Base-by-base conservation (phyloP, 2,888 invertebrate genomes). In the Drosophila lutescens region DNA sequence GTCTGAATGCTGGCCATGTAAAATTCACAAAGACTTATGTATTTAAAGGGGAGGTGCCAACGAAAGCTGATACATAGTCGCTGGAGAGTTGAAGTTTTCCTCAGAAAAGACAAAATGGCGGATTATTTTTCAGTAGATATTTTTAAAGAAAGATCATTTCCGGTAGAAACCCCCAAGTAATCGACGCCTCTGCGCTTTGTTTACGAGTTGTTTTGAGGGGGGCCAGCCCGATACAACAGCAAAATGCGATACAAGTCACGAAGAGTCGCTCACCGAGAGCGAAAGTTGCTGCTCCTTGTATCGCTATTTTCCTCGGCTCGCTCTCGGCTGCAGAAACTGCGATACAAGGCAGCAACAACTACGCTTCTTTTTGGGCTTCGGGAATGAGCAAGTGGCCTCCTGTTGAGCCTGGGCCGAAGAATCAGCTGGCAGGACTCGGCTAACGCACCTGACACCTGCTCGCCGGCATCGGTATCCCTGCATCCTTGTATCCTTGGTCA, bases 121-220 rank as follows among this genome's bases (percentile, higher is more conserved):
- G 50, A 23, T 6, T 1, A 40, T 9, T 12, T 43, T 23, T 5
- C 3, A 75, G 76, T 30, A 43, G 7, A 47, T 9, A 30, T 13
- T 34, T 3, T 9, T 6, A 5, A n/a, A 9, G 4, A 17, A 50
- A 44, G 41, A 63, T 73, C 56, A 41, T 46, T 59, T 34, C 10
- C 32, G 12, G 17, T 49, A 6, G 3, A 41, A 26, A 49, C 62
- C 79, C 89, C 74, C 43, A 15, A n/a, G 12, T 8, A 51, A 51
- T 54, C 74, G 79, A 77, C 91, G 85, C 83, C 91, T 76, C 91
- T 91, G 91, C 54, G 44, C 60, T 75, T 89, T 91, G 91, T 91
- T 91, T 91, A 91, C 90, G 65, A 79, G 69, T 79, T 90, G 85
- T 90, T 90, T 90, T 43, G 43, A 76, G 63, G 57, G 61, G 36